Evolutionary conservation across 2,797 vertebrate species (phyloP).

Genomic region (Prunella strophiata): DNA sequence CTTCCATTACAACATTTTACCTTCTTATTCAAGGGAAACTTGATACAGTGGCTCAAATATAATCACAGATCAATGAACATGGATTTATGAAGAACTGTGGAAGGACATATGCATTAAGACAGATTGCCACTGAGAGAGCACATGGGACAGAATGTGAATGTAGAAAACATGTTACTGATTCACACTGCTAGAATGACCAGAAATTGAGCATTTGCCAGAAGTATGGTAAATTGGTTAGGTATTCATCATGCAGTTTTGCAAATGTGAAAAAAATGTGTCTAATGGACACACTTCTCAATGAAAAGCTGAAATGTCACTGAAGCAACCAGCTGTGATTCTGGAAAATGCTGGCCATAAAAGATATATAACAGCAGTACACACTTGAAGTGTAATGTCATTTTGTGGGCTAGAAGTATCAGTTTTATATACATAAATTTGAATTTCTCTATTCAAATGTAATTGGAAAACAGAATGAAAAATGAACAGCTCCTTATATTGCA

Average conservation of each 20-base stretch:
- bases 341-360: not conserved
- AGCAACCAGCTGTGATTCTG: not conserved
- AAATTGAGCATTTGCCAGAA: not conserved
- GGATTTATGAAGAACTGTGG: slow-evolving; percentile 17
- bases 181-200: not conserved
- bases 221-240: not conserved
- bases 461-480: slow-evolving; percentile 26
- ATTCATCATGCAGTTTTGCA: not conserved
- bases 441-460: not conserved
- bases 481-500: not conserved
- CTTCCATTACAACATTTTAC: slow-evolving; percentile 41
- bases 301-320: not conserved
- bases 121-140: not conserved
- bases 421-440: not conserved
- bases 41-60: slow-evolving; percentile 9
- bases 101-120: not conserved
- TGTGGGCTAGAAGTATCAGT: not conserved
- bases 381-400: not conserved
- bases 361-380: not conserved
- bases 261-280: not conserved
- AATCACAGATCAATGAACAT: not conserved
- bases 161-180: slow-evolving; percentile 4
- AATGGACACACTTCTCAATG: not conserved
- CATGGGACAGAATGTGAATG: not conserved
- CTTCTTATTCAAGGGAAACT: slow-evolving; percentile 12